Evolutionary conservation across 2,113 vertebrate species (phyloP), one percentile per base, ranked within the genome.

Genomic region (Sander vitreus): DNA sequence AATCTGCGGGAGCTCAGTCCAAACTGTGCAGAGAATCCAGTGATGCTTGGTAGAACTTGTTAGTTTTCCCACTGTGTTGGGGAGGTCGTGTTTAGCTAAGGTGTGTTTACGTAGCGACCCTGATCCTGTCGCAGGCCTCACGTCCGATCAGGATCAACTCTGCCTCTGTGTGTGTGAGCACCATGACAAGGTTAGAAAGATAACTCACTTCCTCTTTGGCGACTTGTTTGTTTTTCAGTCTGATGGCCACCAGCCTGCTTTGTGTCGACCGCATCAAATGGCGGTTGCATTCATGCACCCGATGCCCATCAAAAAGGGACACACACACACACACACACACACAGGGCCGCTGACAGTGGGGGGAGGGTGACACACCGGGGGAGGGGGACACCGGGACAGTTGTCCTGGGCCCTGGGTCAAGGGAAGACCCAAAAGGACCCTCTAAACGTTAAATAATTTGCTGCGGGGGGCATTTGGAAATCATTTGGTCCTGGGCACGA

Each of bases 161-260:
- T 23, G 76, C 58, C 45, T 80, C 73, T 86, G 83, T 84, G 67
- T 54, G 54, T 53, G 76, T 72, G 80, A 60, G 79, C 64, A 82
- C 80, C 81, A 88, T 70, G 76, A 89, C 90, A 91, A 88, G 85
- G 85, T 86, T 84, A 82, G 91, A 91, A 92, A 88, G 80, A 91
- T 82, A 91, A 89, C 90, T 89, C 80, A 92, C 76, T 93, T 94
- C 91, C 93, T 93, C 84, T 91, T 91, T 83, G 82, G 81, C n/a
- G 54, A 84, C 85, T 73, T 93, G 93, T 94, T 93, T 94, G 73
- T 66, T 80, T 94, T 94, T 92, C 93, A 94, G 93, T 94, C 93
- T 94, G 91, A 92, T 94, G 90, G 85, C 82, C 87, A 91, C 63
- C 48, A 57, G 72, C 45, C 64, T 78, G 64, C 59, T 90, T 93